Conservation (phyloP, 2,113 vertebrate genomes). For the Strigops habroptila region DNA sequence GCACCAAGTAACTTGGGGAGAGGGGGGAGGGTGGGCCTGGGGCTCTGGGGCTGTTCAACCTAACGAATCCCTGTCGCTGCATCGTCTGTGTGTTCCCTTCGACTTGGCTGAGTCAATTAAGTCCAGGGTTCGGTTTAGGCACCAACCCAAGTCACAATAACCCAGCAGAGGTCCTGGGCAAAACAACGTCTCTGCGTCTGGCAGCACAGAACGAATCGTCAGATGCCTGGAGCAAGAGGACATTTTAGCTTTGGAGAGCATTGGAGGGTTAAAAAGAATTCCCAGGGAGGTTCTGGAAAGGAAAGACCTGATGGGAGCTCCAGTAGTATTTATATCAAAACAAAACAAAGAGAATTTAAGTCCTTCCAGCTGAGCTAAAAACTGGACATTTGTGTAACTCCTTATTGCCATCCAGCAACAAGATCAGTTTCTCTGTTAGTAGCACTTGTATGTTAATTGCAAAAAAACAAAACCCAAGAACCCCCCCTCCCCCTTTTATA, state of each 20-base stretch:
- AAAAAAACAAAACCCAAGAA: neutral
- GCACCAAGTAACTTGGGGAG: constrained; percentile 75
- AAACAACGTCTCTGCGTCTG: constrained; percentile 64
- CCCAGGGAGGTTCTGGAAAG: constrained; percentile 46
- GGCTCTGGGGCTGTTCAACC: constrained; percentile 70
- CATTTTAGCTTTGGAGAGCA: neutral
- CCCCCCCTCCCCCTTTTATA: neutral
- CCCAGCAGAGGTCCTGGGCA: constrained; percentile 47
- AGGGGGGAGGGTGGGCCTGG: constrained; percentile 70
- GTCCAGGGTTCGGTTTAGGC: constrained; percentile 39
- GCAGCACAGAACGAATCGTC: constrained; percentile 61
- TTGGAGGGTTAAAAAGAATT: constrained; percentile 15
- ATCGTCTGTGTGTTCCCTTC: constrained; percentile 74
- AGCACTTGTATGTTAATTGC: constrained; percentile 75
- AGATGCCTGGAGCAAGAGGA: constrained; percentile 65
- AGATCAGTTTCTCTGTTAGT: constrained; percentile 56
- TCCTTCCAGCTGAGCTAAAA: constrained; percentile 63
- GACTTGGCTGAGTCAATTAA: constrained; percentile 61
- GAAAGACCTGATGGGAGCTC: constrained; percentile 48
- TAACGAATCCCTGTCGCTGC: constrained; percentile 73
- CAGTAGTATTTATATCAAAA: constrained; percentile 63
- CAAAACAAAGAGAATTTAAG: constrained; percentile 42
- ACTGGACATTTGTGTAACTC: constrained; percentile 53
- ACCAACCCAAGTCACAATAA: constrained; percentile 12
- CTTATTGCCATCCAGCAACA: constrained; percentile 29